A percentile compares a stretch with the other conserved stretches of the same genome.
Conservation (phyloP, 2,113 vertebrate species). For the Parotia lawesii region DNA sequence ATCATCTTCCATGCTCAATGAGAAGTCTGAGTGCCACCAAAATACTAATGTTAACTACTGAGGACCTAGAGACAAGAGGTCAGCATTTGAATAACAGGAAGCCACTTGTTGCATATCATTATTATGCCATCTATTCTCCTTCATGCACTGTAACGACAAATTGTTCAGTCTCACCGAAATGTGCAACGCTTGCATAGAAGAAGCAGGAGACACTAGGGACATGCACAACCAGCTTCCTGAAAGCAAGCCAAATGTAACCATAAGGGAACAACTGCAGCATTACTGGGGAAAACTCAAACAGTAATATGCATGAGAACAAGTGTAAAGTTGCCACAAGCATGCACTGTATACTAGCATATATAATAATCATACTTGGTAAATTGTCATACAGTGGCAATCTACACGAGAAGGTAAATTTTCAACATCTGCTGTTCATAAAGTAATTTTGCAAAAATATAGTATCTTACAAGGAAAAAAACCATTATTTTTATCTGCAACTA, state of each 20-base stretch:
- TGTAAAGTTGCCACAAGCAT: not conserved
- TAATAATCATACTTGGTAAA: not conserved
- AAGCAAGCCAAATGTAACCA: not conserved
- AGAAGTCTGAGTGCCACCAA: not conserved
- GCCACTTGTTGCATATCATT: fast-evolving
- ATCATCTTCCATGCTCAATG: fast-evolving
- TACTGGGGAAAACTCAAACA: not conserved
- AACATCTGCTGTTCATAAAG: not conserved
- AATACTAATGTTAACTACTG: fast-evolving
- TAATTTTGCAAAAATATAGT: not conserved
- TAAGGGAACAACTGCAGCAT: not conserved
- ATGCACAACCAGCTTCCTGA: not conserved
- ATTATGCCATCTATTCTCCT: not conserved
- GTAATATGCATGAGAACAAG: not conserved
- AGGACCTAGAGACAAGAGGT: not conserved
- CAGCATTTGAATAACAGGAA: not conserved
- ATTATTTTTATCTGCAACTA: not conserved
- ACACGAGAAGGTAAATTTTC: not conserved
- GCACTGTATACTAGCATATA: not conserved
- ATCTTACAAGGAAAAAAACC: not conserved
- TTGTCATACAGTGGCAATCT: not conserved
- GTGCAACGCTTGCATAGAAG: not conserved
- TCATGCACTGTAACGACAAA: fast-evolving
- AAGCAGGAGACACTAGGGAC: not conserved
- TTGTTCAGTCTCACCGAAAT: fast-evolving